phyloP scores from a whole-genome alignment of 2,888 invertebrate genomes.

The Sminthurides aquaticus region DNA sequence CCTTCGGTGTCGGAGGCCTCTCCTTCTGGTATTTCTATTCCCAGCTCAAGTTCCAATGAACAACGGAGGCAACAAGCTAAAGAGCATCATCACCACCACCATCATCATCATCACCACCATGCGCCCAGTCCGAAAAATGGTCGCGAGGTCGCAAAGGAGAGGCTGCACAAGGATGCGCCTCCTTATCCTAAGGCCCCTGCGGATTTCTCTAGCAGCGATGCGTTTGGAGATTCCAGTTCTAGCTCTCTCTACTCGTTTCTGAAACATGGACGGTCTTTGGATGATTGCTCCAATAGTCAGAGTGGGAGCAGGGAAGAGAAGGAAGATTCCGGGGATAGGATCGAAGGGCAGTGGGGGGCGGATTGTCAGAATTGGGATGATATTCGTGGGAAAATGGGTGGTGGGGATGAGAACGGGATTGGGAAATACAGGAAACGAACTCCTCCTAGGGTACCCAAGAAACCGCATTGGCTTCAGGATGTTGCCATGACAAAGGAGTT shows the following conservation, averaged over 20 bases:
- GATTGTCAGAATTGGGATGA: neutral
- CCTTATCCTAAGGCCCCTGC: conserved; percentile 3
- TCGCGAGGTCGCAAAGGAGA: too few relatives aligned
- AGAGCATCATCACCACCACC: neutral
- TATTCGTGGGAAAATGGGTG: conserved; percentile 9
- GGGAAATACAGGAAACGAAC: neutral
- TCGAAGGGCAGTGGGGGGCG: conserved; percentile 10
- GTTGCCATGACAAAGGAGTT: conserved; percentile 60
- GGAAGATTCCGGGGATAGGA: neutral
- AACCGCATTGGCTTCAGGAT: conserved; percentile 61
- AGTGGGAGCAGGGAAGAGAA: conserved; percentile 14
- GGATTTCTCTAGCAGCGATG: conserved; percentile 22
- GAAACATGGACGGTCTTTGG: conserved; percentile 42
- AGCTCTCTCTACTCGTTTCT: conserved; percentile 41
- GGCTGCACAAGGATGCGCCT: too few relatives aligned
- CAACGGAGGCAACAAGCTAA: neutral
- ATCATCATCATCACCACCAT: too few relatives aligned
- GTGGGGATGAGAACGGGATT: conserved; percentile 2
- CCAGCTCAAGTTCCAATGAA: neutral
- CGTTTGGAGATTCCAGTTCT: conserved; percentile 18
- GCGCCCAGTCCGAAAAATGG: too few relatives aligned
- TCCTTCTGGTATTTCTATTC: neutral
- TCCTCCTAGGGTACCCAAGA: conserved; percentile 20
- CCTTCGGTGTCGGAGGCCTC: neutral
- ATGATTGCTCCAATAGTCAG: conserved; percentile 43